Evolutionary conservation across 2,888 invertebrate genomes (phyloP).

Genomic region (Phengaris arion): DNA sequence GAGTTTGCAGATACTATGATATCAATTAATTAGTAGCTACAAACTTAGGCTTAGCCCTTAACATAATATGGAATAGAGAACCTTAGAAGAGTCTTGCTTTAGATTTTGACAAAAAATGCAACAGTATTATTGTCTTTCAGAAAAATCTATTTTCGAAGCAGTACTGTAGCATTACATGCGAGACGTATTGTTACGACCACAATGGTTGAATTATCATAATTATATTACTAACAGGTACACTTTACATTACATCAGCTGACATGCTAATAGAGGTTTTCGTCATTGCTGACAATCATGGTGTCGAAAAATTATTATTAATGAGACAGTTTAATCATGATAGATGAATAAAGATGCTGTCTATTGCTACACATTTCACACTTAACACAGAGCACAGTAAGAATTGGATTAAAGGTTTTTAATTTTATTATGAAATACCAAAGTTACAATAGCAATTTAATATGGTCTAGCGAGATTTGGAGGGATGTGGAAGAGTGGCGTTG

Average conservation of each 20-base stretch:
- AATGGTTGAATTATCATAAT: slow-evolving; percentile 9
- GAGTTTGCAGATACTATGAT: no score
- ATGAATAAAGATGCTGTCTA: background rate
- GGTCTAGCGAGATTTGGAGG: no score
- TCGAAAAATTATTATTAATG: background rate
- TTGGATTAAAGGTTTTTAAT: background rate
- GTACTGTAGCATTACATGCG: no score
- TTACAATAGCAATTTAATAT: background rate
- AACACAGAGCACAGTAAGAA: background rate
- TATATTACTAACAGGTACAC: background rate
- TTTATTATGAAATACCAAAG: background rate
- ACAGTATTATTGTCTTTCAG: no score
- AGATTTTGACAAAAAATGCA: no score
- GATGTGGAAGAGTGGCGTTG: no score
- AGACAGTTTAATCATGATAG: background rate
- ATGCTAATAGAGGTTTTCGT: background rate
- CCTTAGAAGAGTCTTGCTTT: no score
- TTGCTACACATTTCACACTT: background rate
- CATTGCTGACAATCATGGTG: background rate
- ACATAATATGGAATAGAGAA: no score
- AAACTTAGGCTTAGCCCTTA: no score
- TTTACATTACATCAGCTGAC: background rate
- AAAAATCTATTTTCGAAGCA: background rate
- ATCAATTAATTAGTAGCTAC: no score
- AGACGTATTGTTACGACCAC: background rate